These are phyloP conservation scores for Operophtera brumata DNA, from an alignment of 2,888 invertebrate species.

Conservation along the genomic window DNA sequence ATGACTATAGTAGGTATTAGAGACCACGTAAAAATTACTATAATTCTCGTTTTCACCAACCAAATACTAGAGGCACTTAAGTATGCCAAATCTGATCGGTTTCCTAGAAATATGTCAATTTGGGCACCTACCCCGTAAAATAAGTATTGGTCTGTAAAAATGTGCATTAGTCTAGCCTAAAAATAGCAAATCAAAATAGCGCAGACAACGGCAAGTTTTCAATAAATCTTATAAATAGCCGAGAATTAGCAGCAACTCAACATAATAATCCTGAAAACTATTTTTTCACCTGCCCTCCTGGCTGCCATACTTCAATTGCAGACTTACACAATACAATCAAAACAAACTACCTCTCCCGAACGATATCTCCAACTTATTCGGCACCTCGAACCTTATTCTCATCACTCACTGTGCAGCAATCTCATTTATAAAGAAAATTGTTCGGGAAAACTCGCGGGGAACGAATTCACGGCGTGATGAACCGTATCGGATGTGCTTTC, in stretches of 20 bases:
- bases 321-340: conserved; percentile 37
- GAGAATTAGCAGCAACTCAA: conserved; percentile 3
- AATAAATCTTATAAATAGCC: background rate
- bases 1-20: no score
- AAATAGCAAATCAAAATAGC: no score
- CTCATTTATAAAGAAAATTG: conserved; percentile 34
- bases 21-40: no score
- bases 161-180: no score
- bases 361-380: conserved; percentile 76
- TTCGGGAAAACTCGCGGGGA: conserved; percentile 31
- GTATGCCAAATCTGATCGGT: no score
- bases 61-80: no score
- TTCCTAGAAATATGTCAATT: no score
- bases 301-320: conserved; percentile 17
- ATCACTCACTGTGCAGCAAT: conserved; percentile 56
- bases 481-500: conserved; percentile 62
- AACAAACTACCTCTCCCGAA: conserved; percentile 67
- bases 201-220: no score
- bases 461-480: conserved; percentile 43
- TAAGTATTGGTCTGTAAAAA: no score
- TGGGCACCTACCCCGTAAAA: no score
- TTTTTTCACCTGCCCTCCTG: conserved; percentile 27
- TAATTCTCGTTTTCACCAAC: no score
- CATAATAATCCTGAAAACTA: conserved; percentile 3
- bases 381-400: conserved; percentile 77